Conservation (phyloP, 2,113 vertebrate genomes). For the Vidua chalybeata region DNA sequence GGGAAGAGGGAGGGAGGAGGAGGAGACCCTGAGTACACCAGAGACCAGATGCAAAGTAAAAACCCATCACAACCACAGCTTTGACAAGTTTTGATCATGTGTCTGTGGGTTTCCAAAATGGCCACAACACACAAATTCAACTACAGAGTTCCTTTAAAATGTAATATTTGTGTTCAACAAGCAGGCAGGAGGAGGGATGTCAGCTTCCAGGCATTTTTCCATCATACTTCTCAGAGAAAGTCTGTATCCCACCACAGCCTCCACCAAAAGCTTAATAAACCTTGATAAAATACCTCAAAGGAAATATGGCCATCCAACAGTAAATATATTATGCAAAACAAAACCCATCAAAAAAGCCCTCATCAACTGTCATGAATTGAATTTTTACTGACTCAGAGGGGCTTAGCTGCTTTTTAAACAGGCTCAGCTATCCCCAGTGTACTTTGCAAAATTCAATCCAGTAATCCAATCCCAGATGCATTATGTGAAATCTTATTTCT, state of each 20-base stretch:
- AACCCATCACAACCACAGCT: not conserved
- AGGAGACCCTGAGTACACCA: not conserved
- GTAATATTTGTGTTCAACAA: not conserved
- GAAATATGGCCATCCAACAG: not conserved
- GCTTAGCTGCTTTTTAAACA: slow-evolving; percentile 45
- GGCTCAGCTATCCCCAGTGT: slow-evolving; percentile 26
- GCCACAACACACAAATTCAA: not conserved
- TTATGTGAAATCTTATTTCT: slow-evolving; percentile 61
- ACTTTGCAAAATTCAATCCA: slow-evolving; percentile 53
- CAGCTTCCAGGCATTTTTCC: not conserved
- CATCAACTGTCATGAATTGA: not conserved
- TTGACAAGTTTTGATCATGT: not conserved
- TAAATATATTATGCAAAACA: slow-evolving; percentile 12
- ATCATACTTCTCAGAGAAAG: not conserved
- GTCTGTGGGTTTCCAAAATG: not conserved
- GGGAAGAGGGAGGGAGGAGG: not conserved
- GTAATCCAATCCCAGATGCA: slow-evolving; percentile 64
- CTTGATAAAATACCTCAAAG: not conserved
- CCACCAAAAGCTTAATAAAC: not conserved
- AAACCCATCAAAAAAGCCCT: not conserved
- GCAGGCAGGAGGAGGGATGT: not conserved
- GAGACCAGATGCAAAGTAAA: not conserved
- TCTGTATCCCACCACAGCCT: not conserved
- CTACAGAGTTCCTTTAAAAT: not conserved
- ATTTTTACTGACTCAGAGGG: slow-evolving; percentile 44